Base-by-base conservation (phyloP, 64 coral and sea anemone genomes). In the Dendrophyllia cribrosa region DNA sequence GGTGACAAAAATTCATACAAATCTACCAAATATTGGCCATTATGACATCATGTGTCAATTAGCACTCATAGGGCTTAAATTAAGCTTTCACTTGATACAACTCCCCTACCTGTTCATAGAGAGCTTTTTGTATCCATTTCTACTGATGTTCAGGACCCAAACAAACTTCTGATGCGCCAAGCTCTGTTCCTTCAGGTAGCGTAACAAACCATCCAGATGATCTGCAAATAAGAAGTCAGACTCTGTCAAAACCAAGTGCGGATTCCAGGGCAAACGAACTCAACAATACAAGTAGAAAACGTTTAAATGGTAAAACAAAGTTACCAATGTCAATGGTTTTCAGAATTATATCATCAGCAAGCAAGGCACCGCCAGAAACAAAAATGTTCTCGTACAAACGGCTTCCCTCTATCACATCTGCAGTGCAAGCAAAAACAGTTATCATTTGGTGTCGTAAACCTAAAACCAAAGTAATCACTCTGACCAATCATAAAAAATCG, bases 61-160 rank as follows among this genome's bases (percentile, higher is more conserved):
- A 9, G 21, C 9, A 9, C 9, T 25, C 69, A 1, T 72, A 10
- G 17, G 9, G 0, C 1, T 9, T 24, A 24, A 13, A 20, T 11
- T n/a, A n/a, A n/a, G n/a, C n/a, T n/a, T n/a, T n/a, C n/a, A n/a
- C n/a, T n/a, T n/a, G n/a, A n/a, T n/a, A n/a, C n/a, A n/a, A n/a
- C n/a, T 21, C 9, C 34, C 82, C 9, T 19, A 88, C 86, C 70
- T 88, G 50, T 1, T 88, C 68, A 72, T 25, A 4, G 86, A 83
- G 46, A 93, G 72, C 22, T 61, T 93, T 45, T 93, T 93, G 91
- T 93, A 93, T 15, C 81, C 91, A 19, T 77, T 75, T 45, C 79
- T 72, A 4, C 91, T 79, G 74, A 93, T 70, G 25, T 87, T 93
- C 82, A 93, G 23, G 2, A 93, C 91, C 91, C 91, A 93, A 34